Evolutionary conservation across 2,113 vertebrate species (phyloP).

Genomic region (Hemichromis elongatus): DNA sequence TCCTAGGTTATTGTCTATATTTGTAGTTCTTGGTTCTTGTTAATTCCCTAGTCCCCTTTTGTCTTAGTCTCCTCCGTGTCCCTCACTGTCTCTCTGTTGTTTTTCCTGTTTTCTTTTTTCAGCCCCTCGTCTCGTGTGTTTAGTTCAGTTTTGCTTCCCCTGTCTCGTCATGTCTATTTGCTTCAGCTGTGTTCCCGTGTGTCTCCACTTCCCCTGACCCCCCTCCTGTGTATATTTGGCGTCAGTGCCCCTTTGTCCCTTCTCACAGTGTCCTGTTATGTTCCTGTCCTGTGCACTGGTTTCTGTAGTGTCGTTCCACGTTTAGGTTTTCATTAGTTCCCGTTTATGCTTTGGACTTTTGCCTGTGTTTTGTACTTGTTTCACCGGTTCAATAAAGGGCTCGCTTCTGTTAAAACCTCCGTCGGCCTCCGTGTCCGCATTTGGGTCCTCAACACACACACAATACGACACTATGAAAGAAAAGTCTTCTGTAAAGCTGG

Average conservation of each 20-base stretch:
- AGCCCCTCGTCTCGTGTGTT: neutral
- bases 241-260: neutral
- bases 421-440: neutral
- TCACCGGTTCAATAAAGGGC: neutral
- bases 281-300: neutral
- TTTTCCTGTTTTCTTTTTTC: neutral
- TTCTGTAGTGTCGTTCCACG: neutral
- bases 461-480: neutral
- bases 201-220: neutral
- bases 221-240: neutral
- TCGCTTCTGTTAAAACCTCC: neutral
- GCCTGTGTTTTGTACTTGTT: neutral
- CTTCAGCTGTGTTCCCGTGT: neutral
- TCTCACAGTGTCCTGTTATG: neutral
- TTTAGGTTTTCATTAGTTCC: neutral
- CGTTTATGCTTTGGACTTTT: neutral
- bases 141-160: neutral
- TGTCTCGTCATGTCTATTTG: neutral
- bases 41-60: neutral
- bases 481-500: neutral
- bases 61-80: neutral
- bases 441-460: neutral
- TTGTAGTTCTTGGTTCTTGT: neutral
- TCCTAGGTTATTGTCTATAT: neutral
- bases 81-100: neutral